Evolutionary conservation across 2,888 invertebrate genomes (phyloP), one percentile per base, ranked within the genome.

Genomic region (Rhingia rostrata): DNA sequence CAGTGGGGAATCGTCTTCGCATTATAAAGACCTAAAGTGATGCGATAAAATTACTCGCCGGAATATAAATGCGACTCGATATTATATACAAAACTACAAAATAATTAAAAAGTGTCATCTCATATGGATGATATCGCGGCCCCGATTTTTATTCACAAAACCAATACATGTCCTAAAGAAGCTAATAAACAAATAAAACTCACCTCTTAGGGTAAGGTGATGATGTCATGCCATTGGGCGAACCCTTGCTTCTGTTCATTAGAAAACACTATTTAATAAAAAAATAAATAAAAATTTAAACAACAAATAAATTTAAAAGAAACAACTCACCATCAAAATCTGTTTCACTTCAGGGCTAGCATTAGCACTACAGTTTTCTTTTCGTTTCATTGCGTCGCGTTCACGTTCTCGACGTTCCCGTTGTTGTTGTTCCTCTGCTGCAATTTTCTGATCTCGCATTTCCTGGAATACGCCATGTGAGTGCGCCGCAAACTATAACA

Each of bases 331-430:
- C 94, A 97, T 97, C 88, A 98, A 93, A 90, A 97, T 97, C 93
- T 97, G 97, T 92, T 98, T 99, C 90, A 99, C 99, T 92, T 98
- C 98, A 30, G 97, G 95, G 87, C 98, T 98, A 87, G 99, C 98
- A 89, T 98, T 96, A 73, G 98, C 98, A 92, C 98, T 98, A 92
- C 97, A 97, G 91, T 98, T 97, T 90, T 97, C 97, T 92, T 98
- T 97, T 91, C 98, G 98, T 92, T 97, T 97, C 88, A 98, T 93
- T 87, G 96, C 95, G 89, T 97, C 97, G 87, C 96, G 93, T 88
- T 97, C 97, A 85, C 97, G 94, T 91, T 97, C 96, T 88, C 95
- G 93, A 79, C 94, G 92, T 91, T 95, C 94, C 37, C 90, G 88
- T 88, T 96, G 93, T 90, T 96, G 96, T 90, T 96, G 95, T 90